phyloP scores from a whole-genome alignment of 37 sponge, comb jelly and placozoan genomes.

The Haliclona indistincta region DNA sequence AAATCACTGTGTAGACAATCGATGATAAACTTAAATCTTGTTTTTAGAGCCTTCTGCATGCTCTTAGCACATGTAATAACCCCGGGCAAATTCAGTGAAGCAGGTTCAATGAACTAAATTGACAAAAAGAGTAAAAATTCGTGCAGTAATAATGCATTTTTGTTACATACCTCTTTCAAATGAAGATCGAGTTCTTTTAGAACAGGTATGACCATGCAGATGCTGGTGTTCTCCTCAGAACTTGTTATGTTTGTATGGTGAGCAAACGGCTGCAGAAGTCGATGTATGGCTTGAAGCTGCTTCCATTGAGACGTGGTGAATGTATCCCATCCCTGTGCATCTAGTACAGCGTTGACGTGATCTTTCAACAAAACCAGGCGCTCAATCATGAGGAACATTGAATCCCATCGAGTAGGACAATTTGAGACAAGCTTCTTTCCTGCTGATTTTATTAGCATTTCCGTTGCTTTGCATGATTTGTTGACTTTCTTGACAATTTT shows the following conservation, averaged over 20 bases:
- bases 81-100: neutral
- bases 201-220: conserved; percentile 1
- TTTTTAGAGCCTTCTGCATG: neutral
- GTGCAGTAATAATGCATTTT: neutral
- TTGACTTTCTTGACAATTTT: conserved; percentile 27
- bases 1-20: neutral
- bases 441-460: neutral
- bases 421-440: conserved; percentile 12
- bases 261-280: conserved; percentile 16
- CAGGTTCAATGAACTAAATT: neutral
- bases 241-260: conserved; percentile 11
- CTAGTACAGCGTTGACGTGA: conserved; percentile 7
- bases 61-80: neutral
- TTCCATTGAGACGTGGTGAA: conserved; percentile 14
- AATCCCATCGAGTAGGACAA: conserved; percentile 25
- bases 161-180: conserved; percentile 6
- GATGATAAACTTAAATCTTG: neutral
- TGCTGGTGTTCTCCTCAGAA: neutral
- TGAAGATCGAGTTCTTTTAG: conserved; percentile 14
- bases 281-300: neutral
- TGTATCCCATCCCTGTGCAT: conserved; percentile 25
- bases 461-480: conserved; percentile 24
- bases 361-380: neutral
- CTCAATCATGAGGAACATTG: conserved; percentile 22
- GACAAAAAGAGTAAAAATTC: neutral